Conservation (phyloP, 2,113 vertebrate species). For the Dipodomys spectabilis region DNA sequence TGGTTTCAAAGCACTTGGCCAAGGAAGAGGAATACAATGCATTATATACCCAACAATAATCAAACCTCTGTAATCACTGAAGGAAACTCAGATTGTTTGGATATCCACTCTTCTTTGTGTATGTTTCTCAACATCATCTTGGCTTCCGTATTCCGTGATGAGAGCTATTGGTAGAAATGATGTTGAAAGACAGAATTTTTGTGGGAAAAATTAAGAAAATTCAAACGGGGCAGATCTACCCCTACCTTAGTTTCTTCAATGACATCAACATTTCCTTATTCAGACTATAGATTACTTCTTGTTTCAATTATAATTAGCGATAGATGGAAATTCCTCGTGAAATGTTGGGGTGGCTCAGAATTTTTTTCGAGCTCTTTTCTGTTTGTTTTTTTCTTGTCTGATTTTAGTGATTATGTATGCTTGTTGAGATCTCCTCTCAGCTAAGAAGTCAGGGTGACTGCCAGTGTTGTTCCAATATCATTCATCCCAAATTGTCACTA, state of each 20-base stretch:
- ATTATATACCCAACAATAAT: conserved; percentile 41
- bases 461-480: background rate
- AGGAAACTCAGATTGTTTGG: background rate
- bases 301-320: background rate
- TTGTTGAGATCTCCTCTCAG: background rate
- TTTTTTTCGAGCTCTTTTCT: background rate
- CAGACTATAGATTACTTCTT: background rate
- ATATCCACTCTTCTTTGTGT: conserved; percentile 30
- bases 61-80: conserved; percentile 1
- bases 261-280: background rate
- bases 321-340: background rate
- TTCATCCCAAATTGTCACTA: background rate
- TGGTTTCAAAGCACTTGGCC: background rate
- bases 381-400: background rate
- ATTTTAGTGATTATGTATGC: background rate
- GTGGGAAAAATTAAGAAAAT: conserved; percentile 23
- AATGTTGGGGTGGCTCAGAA: background rate
- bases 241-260: background rate
- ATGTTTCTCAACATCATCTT: background rate
- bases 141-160: background rate
- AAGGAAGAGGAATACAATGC: conserved; percentile 50
- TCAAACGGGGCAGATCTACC: background rate
- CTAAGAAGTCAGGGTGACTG: too few species aligned
- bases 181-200: background rate
- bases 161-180: background rate